phyloP scores from a whole-genome alignment of 2,888 invertebrate genomes.

The Coronaproctus castanopsis region DNA sequence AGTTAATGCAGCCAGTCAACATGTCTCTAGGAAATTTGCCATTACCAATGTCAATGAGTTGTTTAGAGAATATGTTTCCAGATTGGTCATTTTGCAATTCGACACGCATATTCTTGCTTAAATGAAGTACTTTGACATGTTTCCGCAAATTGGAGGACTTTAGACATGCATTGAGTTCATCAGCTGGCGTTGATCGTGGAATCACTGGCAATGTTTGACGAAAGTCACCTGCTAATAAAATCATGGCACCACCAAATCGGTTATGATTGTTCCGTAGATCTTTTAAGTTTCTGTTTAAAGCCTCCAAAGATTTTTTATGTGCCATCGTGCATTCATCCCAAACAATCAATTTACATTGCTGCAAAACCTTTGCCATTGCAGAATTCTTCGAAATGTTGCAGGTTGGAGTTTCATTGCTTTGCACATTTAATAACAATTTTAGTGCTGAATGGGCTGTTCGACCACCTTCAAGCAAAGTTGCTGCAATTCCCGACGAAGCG shows the following conservation, averaged over 20 bases:
- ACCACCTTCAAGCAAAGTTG: too few relatives aligned
- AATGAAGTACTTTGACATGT: background rate
- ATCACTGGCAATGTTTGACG: background rate
- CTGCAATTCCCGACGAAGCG: too few relatives aligned
- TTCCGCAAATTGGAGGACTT: background rate
- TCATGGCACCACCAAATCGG: background rate
- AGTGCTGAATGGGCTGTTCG: too few relatives aligned
- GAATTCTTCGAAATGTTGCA: background rate
- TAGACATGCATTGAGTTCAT: background rate
- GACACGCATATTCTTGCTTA: background rate
- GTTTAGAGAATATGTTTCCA: background rate
- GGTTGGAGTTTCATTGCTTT: too few relatives aligned
- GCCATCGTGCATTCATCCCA: background rate
- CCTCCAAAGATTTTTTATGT: background rate
- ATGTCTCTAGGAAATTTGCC: background rate
- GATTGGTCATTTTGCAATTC: background rate
- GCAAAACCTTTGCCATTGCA: background rate
- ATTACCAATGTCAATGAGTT: background rate
- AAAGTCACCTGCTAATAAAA: background rate
- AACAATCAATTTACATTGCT: background rate
- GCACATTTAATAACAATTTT: too few relatives aligned
- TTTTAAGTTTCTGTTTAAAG: background rate
- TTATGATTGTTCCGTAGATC: background rate
- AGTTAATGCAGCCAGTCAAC: background rate
- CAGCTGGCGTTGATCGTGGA: background rate